A percentile compares a stretch with the other conserved stretches of the same genome.
Evolutionary conservation across 2,113 vertebrate genomes (phyloP).

Genomic region (Sylvia atricapilla): DNA sequence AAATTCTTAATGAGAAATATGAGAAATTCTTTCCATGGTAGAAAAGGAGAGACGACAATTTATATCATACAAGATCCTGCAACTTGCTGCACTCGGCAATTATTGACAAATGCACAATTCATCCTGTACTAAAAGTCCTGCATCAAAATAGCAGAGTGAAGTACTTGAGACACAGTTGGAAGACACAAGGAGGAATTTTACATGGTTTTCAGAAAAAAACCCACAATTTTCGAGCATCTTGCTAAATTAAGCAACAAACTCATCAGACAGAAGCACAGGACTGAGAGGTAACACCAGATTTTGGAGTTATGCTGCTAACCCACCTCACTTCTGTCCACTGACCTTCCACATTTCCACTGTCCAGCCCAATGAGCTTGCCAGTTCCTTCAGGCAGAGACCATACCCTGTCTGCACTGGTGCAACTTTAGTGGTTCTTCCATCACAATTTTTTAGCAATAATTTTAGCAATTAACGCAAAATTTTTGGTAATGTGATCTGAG

Average conservation of each 20-base stretch:
- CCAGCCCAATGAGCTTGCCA: neutral
- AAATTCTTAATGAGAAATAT: neutral
- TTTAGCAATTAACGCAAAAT: neutral
- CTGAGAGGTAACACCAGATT: neutral
- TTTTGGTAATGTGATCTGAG: neutral
- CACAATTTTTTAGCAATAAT: neutral
- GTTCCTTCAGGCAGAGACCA: neutral
- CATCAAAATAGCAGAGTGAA: neutral
- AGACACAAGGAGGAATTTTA: neutral
- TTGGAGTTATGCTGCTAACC: neutral
- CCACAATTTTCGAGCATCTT: neutral
- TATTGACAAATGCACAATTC: neutral
- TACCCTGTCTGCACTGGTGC: fast-evolving
- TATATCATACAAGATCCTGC: neutral
- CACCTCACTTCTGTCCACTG: neutral
- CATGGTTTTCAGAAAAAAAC: neutral
- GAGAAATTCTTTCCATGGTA: neutral
- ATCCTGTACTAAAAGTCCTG: neutral
- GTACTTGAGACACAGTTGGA: neutral
- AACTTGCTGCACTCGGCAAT: neutral
- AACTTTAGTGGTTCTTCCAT: neutral
- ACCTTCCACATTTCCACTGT: neutral
- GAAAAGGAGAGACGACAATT: neutral
- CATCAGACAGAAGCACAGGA: neutral
- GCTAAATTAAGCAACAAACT: neutral